Conservation (phyloP, 1,140 invertebrate species). For the Atta colombica region DNA sequence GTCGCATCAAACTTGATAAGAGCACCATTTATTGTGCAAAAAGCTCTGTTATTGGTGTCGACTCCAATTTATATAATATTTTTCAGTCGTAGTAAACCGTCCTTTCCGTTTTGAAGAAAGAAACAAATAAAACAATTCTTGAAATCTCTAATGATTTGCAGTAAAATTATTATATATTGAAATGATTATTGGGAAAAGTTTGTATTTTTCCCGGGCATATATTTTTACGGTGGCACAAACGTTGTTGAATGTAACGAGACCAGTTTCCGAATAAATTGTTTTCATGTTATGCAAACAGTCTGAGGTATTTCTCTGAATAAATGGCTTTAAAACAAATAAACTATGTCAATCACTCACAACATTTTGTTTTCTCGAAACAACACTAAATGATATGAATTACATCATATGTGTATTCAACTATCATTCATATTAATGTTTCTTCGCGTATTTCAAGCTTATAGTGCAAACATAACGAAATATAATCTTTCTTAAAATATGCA, state of each 20-base stretch:
- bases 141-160: neutral
- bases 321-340: slow-evolving; percentile 43
- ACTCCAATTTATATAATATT: slow-evolving; percentile 18
- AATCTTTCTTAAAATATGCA: neutral
- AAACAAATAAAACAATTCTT: neutral
- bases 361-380: neutral
- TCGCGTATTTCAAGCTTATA: neutral
- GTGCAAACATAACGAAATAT: neutral
- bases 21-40: neutral
- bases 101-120: neutral
- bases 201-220: neutral
- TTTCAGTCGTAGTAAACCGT: neutral
- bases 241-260: slow-evolving; percentile 7
- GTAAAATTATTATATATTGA: slow-evolving; percentile 35
- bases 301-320: slow-evolving; percentile 16
- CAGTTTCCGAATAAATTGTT: slow-evolving; percentile 27
- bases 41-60: slow-evolving; percentile 9
- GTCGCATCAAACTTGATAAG: slow-evolving; percentile 39
- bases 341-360: neutral
- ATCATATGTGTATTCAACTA: neutral
- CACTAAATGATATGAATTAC: slow-evolving; percentile 10
- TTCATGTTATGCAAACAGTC: slow-evolving; percentile 16
- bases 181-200: slow-evolving; percentile 21
- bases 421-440: neutral
- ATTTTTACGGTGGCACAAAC: slow-evolving; percentile 17